Conservation (phyloP, 2,888 invertebrate genomes). For the Melinaea menophilus region DNA sequence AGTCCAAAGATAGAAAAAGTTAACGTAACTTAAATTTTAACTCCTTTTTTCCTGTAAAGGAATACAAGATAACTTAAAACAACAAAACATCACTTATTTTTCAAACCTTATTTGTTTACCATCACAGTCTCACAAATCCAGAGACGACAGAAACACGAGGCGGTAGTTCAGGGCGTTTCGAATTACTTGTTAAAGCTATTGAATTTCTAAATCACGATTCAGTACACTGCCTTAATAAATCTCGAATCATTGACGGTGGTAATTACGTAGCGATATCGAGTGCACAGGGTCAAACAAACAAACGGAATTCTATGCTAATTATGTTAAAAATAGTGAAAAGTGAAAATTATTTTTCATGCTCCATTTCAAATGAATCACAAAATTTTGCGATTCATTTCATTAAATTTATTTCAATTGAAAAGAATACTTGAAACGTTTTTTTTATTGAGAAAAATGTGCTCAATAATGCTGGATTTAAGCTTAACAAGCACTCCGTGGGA, state of each 20-base stretch:
- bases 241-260: conserved; percentile 17
- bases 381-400: no score
- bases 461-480: conserved; percentile 21
- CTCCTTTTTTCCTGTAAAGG: no score
- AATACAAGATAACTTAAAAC: conserved; percentile 13
- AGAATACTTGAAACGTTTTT: no score
- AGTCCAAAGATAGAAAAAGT: no score
- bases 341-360: conserved; percentile 6
- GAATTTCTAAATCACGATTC: conserved; percentile 28
- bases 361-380: background rate
- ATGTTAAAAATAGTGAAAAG: background rate
- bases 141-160: conserved; percentile 49
- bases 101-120: conserved; percentile 41
- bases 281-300: conserved; percentile 3
- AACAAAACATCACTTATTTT: conserved; percentile 26
- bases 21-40: no score
- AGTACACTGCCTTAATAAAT: conserved; percentile 23
- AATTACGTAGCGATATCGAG: conserved; percentile 20
- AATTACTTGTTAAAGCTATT: conserved; percentile 26
- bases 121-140: conserved; percentile 50
- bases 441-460: conserved; percentile 9
- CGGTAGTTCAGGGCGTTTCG: conserved; percentile 19
- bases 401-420: no score
- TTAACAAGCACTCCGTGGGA: conserved; percentile 24
- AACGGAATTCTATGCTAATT: background rate